Evolutionary conservation across 2,888 invertebrate species (phyloP).

Genomic region (Tipula helvola): DNA sequence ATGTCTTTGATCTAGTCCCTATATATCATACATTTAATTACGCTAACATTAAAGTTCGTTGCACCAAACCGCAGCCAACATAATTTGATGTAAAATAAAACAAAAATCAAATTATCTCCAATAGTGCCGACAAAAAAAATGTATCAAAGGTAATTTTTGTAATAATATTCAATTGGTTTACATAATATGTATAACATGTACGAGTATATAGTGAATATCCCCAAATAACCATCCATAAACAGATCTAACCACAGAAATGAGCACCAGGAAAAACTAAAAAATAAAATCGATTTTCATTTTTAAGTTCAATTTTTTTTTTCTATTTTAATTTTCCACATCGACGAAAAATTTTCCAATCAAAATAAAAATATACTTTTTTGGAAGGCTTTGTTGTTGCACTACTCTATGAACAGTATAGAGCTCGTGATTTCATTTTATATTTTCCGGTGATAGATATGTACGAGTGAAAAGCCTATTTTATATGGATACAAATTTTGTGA

Average conservation of each 20-base stretch:
- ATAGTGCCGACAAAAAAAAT: neutral
- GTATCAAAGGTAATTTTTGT: neutral
- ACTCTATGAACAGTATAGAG: neutral
- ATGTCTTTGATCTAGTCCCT: neutral
- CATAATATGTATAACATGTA: neutral
- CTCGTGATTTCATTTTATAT: neutral
- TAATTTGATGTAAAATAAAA: neutral
- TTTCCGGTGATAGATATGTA: neutral
- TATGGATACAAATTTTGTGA: neutral
- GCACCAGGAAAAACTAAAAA: neutral
- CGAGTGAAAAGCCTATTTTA: neutral
- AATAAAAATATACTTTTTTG: neutral
- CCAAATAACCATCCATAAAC: neutral
- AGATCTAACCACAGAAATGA: neutral
- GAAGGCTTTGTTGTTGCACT: neutral
- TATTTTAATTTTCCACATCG: neutral
- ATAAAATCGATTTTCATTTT: neutral
- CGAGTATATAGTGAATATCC: neutral
- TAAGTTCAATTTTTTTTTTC: neutral
- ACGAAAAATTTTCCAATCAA: neutral
- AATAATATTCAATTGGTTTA: neutral
- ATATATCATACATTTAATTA: neutral
- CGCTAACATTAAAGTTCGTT: neutral
- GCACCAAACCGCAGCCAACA: neutral
- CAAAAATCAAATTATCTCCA: neutral